Percentiles rank a stretch among this genome's conserved stretches.
These are phyloP conservation scores for Drosophila rufa DNA, from an alignment of 1,140 invertebrate species.

Conservation along the genomic window DNA sequence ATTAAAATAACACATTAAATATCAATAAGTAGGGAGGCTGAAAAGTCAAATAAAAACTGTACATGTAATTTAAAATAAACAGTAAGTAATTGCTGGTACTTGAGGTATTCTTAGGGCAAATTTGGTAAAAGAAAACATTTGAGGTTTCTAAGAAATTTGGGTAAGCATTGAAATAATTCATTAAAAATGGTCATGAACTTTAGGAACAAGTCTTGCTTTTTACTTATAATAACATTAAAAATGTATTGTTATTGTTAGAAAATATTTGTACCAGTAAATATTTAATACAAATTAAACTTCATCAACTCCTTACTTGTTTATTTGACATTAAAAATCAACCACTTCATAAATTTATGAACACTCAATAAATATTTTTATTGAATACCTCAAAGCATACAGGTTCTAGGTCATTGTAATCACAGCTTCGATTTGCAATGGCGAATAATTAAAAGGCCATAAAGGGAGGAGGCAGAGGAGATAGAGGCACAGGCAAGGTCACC, in stretches of 20 bases:
- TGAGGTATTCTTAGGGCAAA: background rate
- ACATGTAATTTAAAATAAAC: slow-evolving; percentile 8
- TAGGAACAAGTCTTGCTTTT: too few species aligned
- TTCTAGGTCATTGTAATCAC: slow-evolving; percentile 34
- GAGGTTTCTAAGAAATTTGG: too few species aligned
- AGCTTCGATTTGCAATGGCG: slow-evolving; percentile 27
- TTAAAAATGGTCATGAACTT: too few species aligned
- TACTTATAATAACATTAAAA: background rate
- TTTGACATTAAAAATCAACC: background rate
- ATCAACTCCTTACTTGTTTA: background rate
- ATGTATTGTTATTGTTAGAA: background rate
- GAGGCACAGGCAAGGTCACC: slow-evolving; percentile 48
- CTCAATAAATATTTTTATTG: slow-evolving; percentile 14
- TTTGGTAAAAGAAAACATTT: too few species aligned
- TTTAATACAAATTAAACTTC: background rate
- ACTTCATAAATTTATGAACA: background rate
- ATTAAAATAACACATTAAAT: slow-evolving; percentile 52
- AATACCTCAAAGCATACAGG: slow-evolving; percentile 4
- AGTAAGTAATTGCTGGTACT: background rate
- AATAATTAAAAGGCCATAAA: slow-evolving; percentile 65
- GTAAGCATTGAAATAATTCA: too few species aligned
- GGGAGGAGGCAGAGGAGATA: slow-evolving; percentile 25
- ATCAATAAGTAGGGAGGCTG: slow-evolving; percentile 4
- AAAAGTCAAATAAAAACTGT: slow-evolving; percentile 13
- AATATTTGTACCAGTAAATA: background rate